Evolutionary conservation across 2,113 vertebrate species (phyloP).

Genomic region (Capreolus pygargus): DNA sequence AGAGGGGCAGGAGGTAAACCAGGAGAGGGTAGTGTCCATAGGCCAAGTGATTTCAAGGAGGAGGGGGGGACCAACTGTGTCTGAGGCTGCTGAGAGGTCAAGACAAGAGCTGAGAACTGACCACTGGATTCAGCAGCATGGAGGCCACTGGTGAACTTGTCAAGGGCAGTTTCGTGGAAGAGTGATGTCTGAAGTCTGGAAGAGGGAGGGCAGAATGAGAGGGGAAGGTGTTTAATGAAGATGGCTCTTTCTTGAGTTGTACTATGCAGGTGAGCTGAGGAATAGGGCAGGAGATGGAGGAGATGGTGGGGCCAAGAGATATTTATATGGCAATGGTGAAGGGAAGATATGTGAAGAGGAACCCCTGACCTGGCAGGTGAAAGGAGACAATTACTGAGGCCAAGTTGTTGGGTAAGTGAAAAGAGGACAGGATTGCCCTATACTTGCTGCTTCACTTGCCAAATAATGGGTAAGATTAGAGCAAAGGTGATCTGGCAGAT

Average conservation of each 20-base stretch:
- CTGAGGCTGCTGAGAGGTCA: not conserved
- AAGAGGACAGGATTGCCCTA: not conserved
- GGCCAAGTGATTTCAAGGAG: not conserved
- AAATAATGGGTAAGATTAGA: not conserved
- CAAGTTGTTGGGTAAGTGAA: not conserved
- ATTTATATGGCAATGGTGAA: not conserved
- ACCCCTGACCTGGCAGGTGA: not conserved
- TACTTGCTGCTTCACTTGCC: not conserved
- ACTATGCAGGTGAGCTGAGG: not conserved
- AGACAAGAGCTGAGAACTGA: not conserved
- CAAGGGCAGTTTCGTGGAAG: not conserved
- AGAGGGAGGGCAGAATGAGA: not conserved
- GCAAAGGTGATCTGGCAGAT: not conserved
- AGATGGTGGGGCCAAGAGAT: not conserved
- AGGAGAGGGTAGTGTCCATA: not conserved
- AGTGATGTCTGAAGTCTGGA: not conserved
- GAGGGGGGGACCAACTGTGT: rapidly evolving
- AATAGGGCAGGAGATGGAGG: not conserved
- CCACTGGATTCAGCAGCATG: not conserved
- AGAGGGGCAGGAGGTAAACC: not conserved
- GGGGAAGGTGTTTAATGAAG: not conserved
- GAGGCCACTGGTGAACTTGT: too few relatives aligned
- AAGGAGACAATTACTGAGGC: not conserved
- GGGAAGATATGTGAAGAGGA: not conserved
- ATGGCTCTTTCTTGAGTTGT: not conserved